phyloP scores from a whole-genome alignment of 2,797 vertebrate genomes.

The Halcyon badia region DNA sequence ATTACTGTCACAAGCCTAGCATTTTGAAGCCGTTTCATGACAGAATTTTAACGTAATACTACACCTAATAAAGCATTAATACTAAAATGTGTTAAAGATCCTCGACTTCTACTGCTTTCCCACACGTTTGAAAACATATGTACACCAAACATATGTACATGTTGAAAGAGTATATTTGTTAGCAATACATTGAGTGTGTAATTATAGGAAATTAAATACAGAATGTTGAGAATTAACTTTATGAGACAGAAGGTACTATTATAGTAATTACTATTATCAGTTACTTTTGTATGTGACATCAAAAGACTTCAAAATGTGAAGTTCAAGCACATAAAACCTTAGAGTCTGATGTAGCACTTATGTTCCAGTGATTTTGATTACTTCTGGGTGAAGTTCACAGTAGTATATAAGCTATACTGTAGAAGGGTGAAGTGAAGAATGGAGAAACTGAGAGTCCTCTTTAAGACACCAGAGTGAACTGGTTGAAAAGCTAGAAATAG shows the following conservation, averaged over 20 bases:
- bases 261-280: not conserved
- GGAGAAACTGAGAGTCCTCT: not conserved
- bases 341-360: not conserved
- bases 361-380: not conserved
- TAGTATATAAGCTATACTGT: not conserved
- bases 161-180: slow-evolving; percentile 5
- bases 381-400: not conserved
- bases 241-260: slow-evolving; percentile 25
- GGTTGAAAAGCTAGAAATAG: not conserved
- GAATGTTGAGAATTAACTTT: slow-evolving; percentile 26
- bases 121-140: not conserved
- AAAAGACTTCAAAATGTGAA: not conserved
- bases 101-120: not conserved
- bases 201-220: slow-evolving; percentile 29
- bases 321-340: slow-evolving; percentile 3
- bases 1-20: not conserved
- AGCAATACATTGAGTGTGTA: not conserved
- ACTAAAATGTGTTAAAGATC: not conserved
- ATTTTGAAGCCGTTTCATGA: not conserved
- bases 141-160: not conserved
- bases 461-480: not conserved
- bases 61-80: not conserved
- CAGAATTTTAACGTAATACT: not conserved
- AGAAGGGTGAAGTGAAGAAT: not conserved
- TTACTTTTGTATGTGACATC: not conserved